A percentile compares a stretch with the other conserved stretches of the same genome.
Conservation (phyloP, 2,797 vertebrate genomes). For the Characodon lateralis region DNA sequence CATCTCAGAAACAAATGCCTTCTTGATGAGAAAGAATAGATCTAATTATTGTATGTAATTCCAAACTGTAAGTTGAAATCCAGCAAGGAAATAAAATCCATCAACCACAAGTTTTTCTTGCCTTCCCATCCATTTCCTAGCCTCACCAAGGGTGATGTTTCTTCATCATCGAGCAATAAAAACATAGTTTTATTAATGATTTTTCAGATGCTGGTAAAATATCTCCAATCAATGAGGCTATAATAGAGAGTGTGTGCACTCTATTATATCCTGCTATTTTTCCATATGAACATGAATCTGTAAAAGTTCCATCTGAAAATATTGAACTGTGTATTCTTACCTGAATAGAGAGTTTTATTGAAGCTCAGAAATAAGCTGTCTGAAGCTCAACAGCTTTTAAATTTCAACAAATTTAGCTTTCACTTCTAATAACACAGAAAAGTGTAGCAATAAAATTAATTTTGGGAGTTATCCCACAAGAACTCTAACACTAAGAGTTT, state of each 20-base stretch:
- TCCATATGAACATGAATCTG: neutral
- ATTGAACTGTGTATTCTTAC: neutral
- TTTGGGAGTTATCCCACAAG: neutral
- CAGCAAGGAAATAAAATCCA: neutral
- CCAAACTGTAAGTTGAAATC: neutral
- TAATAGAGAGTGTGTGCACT: neutral
- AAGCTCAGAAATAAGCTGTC: neutral
- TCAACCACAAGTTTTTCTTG: neutral
- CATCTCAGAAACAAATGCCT: neutral
- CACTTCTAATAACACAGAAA: neutral
- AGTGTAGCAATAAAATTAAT: neutral
- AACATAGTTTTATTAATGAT: neutral
- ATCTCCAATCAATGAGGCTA: neutral
- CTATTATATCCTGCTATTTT: neutral
- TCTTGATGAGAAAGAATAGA: neutral
- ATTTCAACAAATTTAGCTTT: neutral
- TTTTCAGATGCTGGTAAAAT: neutral
- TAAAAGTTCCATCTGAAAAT: neutral
- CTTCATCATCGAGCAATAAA: conserved; percentile 2
- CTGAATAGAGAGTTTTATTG: neutral
- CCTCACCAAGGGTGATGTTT: neutral
- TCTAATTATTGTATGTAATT: conserved; percentile 7
- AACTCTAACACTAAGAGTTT: neutral
- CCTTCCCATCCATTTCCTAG: neutral
- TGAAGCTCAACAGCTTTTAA: neutral